phyloP scores from a whole-genome alignment of 2,113 vertebrate species.

The Arvicanthis niloticus region DNA sequence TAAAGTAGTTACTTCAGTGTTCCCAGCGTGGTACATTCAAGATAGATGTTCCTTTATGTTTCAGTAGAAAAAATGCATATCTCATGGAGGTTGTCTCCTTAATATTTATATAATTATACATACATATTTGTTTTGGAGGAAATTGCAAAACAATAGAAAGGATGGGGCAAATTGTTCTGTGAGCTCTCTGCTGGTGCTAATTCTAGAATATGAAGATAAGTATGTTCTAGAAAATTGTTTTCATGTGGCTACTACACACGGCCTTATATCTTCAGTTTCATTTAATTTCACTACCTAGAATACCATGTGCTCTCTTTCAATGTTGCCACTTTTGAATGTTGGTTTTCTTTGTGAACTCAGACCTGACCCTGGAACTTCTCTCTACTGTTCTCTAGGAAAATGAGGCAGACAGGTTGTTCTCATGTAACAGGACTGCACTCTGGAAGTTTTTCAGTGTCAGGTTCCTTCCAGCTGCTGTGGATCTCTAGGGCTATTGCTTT shows the following conservation, averaged over 20 bases:
- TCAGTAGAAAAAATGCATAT: neutral
- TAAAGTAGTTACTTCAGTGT: neutral
- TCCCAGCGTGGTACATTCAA: neutral
- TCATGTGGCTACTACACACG: neutral
- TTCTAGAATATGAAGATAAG: neutral
- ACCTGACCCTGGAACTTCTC: neutral
- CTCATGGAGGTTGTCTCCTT: neutral
- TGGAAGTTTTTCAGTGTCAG: neutral
- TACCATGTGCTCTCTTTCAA: neutral
- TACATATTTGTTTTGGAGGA: neutral
- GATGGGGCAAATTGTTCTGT: rapidly evolving
- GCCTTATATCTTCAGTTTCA: neutral
- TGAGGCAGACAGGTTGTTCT: neutral
- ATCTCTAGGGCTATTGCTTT: neutral
- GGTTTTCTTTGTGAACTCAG: neutral
- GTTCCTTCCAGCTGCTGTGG: neutral
- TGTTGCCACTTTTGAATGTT: neutral
- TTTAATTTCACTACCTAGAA: neutral
- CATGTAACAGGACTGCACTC: no score
- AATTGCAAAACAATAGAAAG: neutral
- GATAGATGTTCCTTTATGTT: neutral
- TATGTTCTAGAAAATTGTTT: neutral
- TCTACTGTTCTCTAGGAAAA: neutral
- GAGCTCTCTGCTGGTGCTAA: no score
- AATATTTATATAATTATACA: neutral